These are phyloP conservation scores for Amphipyra berbera DNA, from an alignment of 2,888 invertebrate species.

Conservation along the genomic window DNA sequence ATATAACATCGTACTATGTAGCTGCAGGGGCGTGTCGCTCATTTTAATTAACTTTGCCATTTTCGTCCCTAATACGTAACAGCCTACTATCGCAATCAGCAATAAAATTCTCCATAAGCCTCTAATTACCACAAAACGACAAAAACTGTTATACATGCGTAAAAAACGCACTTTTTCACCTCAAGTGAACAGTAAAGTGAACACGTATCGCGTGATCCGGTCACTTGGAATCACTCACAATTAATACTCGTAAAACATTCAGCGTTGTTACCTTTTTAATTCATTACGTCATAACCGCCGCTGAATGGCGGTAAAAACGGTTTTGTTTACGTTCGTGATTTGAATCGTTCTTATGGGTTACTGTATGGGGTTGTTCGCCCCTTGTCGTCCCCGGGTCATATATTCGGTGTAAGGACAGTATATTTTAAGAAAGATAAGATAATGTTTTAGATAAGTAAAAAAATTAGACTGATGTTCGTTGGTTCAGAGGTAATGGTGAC, in stretches of 20 bases:
- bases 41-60: slow-evolving; percentile 13
- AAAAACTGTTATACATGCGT: slow-evolving; percentile 29
- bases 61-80: slow-evolving; percentile 2
- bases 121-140: slow-evolving; percentile 20
- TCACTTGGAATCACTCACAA: slow-evolving; percentile 68
- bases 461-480: slow-evolving; percentile 31
- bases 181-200: slow-evolving; percentile 33
- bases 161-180: slow-evolving; percentile 37
- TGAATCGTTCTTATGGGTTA: slow-evolving; percentile 62
- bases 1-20: not conserved
- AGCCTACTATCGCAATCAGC: slow-evolving; percentile 11
- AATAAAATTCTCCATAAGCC: slow-evolving; percentile 29
- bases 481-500: not conserved
- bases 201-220: slow-evolving; percentile 63
- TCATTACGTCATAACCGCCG: slow-evolving; percentile 79
- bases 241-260: slow-evolving; percentile 81
- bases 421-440: slow-evolving; percentile 67
- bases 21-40: not conserved
- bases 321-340: slow-evolving; percentile 83
- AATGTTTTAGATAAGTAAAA: slow-evolving; percentile 44
- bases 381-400: slow-evolving; percentile 47
- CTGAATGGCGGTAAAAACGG: slow-evolving; percentile 79
- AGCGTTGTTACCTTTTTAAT: slow-evolving; percentile 77
- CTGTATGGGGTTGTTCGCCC: slow-evolving; percentile 34
- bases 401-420: slow-evolving; percentile 60